Conservation (phyloP, 2,797 vertebrate genomes). For the Cynodonichthys magdalenae region DNA sequence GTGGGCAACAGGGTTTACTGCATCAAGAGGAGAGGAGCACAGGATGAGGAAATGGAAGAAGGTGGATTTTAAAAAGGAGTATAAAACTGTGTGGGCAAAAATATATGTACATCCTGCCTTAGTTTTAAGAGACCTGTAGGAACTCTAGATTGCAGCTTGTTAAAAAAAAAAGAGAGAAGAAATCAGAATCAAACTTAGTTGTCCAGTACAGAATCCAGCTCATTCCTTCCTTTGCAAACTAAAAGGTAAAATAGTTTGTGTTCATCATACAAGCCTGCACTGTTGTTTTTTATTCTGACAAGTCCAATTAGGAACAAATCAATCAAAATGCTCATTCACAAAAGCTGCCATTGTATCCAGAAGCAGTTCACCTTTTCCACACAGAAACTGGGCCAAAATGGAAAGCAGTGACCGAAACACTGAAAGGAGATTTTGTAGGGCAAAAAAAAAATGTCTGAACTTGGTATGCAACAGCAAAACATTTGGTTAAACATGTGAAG, state of each 20-base stretch:
- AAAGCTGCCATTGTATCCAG: conserved; percentile 58
- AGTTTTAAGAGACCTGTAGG: conserved; percentile 22
- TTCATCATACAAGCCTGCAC: conserved; percentile 27
- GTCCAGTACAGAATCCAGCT: conserved; percentile 2
- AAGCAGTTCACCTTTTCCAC: conserved; percentile 64
- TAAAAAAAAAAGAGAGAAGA: conserved; percentile 6
- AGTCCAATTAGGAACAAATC: conserved; percentile 54
- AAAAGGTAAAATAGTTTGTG: conserved; percentile 46
- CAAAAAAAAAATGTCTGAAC: conserved; percentile 10
- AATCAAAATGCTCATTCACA: conserved; percentile 44
- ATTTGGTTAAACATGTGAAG: background rate
- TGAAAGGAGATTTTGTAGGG: conserved; percentile 15
- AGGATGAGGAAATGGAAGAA: conserved; percentile 39
- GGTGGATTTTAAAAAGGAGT: conserved; percentile 36
- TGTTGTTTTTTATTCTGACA: conserved; percentile 48
- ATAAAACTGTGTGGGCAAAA: conserved; percentile 50
- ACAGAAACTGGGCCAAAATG: conserved; percentile 37
- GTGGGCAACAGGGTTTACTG: conserved; percentile 23
- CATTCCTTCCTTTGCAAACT: conserved; percentile 6
- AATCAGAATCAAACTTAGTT: conserved; percentile 4
- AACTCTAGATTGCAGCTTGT: conserved; percentile 8
- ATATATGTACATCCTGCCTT: conserved; percentile 19
- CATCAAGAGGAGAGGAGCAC: conserved; percentile 25
- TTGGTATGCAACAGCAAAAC: conserved; percentile 12
- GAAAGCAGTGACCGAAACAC: conserved; percentile 46